These are phyloP conservation scores for Onchidella celtica DNA, from an alignment of 2,888 invertebrate genomes.

Conservation along the genomic window DNA sequence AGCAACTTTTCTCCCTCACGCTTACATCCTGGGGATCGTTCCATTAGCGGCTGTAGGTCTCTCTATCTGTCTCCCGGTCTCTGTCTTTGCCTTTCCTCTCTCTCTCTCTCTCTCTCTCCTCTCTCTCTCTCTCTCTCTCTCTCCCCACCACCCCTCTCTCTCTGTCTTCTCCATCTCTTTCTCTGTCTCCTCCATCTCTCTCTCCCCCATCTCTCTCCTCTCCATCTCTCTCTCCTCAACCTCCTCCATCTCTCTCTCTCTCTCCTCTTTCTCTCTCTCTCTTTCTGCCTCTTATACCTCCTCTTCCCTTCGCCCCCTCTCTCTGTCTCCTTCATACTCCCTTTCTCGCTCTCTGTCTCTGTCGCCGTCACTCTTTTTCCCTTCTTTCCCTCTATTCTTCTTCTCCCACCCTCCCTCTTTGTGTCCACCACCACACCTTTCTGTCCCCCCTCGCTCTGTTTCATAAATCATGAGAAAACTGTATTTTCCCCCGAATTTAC, in stretches of 20 bases:
- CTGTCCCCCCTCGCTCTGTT: background rate
- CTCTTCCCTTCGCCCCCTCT: background rate
- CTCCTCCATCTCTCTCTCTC: background rate
- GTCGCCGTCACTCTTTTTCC: background rate
- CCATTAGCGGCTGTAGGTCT: background rate
- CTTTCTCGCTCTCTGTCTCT: background rate
- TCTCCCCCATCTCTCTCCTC: background rate
- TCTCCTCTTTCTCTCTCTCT: background rate
- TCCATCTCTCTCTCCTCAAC: background rate
- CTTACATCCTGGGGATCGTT: background rate
- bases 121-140: background rate
- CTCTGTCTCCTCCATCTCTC: background rate
- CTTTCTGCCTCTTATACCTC: background rate
- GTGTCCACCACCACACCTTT: background rate
- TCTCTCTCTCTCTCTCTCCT: background rate
- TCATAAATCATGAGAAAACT: too few species aligned
- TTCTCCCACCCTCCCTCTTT: background rate
- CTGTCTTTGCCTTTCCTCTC: background rate
- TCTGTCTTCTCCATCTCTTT: background rate
- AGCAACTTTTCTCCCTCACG: background rate
- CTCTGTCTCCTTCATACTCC: background rate
- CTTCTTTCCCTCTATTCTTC: background rate
- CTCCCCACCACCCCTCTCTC: too few species aligned
- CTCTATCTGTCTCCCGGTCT: slow-evolving; percentile 8
- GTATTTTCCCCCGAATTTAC: too few species aligned